Conservation (phyloP, 92 coral and sea anemone species). For the Actinostola sp. region DNA sequence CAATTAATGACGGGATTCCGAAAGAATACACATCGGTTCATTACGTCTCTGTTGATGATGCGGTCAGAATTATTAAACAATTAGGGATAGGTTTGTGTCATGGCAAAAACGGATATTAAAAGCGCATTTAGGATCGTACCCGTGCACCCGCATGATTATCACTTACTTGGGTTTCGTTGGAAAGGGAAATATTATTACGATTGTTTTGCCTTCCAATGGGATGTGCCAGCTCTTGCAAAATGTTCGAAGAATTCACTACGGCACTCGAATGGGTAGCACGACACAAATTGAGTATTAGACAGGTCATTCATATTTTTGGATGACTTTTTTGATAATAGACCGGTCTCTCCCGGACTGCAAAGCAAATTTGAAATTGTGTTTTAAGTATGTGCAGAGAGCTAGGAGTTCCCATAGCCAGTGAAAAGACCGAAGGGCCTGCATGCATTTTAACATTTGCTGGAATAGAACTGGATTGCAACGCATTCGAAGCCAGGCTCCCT, state of each 20-base stretch:
- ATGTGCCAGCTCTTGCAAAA: constrained; percentile 55
- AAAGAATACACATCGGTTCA: constrained; percentile 16
- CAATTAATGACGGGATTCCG: constrained; percentile 54
- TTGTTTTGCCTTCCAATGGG: constrained; percentile 52
- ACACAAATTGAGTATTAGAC: constrained; percentile 7
- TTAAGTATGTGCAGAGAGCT: constrained; percentile 40
- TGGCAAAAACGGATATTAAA: constrained; percentile 51
- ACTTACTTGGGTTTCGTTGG: constrained; percentile 36
- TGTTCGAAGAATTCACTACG: constrained; percentile 43
- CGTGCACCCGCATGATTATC: constrained; percentile 39
- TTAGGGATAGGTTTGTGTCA: constrained; percentile 28
- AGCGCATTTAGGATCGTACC: constrained; percentile 44
- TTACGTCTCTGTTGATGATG: constrained; percentile 50
- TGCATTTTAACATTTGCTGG: constrained; percentile 51
- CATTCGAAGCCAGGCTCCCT: constrained; percentile 54
- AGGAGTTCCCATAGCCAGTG: constrained; percentile 63
- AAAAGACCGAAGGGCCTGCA: constrained; percentile 61
- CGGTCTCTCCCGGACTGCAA: constrained; percentile 15
- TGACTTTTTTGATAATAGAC: constrained; percentile 37
- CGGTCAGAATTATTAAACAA: constrained; percentile 21
- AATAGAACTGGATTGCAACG: constrained; percentile 54
- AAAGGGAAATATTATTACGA: constrained; percentile 23
- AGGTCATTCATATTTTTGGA: constrained; percentile 47
- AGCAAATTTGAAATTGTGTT: neutral
- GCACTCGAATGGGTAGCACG: constrained; percentile 54